phyloP scores from a whole-genome alignment of 2,113 vertebrate species.

The Elaphurus davidianus region DNA sequence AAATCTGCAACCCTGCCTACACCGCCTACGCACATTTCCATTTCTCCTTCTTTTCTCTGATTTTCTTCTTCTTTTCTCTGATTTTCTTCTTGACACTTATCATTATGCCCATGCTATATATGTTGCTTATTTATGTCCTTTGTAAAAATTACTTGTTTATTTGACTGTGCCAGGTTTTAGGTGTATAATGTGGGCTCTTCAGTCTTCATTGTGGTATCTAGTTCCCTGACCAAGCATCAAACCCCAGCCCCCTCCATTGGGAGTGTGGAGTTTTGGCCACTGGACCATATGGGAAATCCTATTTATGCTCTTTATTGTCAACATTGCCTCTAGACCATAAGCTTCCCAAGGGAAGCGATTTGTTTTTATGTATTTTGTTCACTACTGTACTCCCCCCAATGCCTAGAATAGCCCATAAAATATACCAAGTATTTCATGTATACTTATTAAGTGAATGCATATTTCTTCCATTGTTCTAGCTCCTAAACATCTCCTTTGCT shows the following conservation, averaged over 20 bases:
- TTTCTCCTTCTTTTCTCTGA: neutral
- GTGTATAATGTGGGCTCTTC: neutral
- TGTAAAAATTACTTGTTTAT: neutral
- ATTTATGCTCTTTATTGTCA: neutral
- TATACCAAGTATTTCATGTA: neutral
- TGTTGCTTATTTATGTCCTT: neutral
- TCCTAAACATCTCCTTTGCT: neutral
- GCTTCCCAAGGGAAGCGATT: neutral
- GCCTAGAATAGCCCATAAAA: neutral
- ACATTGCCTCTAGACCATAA: neutral
- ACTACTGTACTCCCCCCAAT: neutral
- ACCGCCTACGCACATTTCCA: neutral
- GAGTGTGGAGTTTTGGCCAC: neutral
- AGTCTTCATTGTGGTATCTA: accelerated
- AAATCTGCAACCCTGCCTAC: neutral
- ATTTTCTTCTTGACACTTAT: neutral
- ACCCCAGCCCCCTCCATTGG: neutral
- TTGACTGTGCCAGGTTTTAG: neutral
- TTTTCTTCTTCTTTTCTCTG: neutral
- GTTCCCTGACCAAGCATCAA: neutral
- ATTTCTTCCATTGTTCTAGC: neutral
- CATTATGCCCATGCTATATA: neutral
- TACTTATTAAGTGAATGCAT: neutral
- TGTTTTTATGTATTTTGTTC: neutral
- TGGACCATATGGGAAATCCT: neutral